phyloP scores from a whole-genome alignment of 1,140 invertebrate species.

The Achroia grisella region DNA sequence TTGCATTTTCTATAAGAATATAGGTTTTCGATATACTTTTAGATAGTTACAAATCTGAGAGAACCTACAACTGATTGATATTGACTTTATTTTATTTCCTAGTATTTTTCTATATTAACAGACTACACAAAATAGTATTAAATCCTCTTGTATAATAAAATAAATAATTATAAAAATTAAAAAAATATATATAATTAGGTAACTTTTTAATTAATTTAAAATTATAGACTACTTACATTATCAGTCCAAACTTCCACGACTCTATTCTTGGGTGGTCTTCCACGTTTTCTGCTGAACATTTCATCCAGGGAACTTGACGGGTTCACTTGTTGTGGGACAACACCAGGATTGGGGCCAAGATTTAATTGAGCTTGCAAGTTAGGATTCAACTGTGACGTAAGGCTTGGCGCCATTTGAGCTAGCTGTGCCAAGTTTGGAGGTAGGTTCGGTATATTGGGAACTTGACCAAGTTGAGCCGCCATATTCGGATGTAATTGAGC shows the following conservation, averaged over 20 bases:
- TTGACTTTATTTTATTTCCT: too few species aligned
- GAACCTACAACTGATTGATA: too few species aligned
- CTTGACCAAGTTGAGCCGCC: constrained; percentile 63
- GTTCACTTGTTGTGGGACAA: constrained; percentile 74
- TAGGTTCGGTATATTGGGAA: constrained; percentile 47
- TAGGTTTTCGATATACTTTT: too few species aligned
- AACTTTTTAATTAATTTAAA: not conserved
- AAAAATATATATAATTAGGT: too few species aligned
- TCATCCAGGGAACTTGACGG: constrained; percentile 86
- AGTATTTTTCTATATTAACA: too few species aligned
- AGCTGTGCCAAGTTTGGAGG: constrained; percentile 61
- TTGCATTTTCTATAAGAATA: too few species aligned
- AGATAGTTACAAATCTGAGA: too few species aligned
- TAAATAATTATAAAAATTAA: too few species aligned
- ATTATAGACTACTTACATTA: constrained; percentile 75
- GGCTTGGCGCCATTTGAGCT: constrained; percentile 70
- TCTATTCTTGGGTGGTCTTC: constrained; percentile 92
- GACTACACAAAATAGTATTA: too few species aligned
- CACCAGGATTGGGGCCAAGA: constrained; percentile 46
- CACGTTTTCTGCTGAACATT: constrained; percentile 92
- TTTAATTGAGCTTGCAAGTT: constrained; percentile 62
- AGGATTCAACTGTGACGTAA: constrained; percentile 58
- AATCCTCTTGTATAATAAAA: too few species aligned
- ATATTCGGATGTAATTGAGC: constrained; percentile 64
- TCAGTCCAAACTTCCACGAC: constrained; percentile 93